Evolutionary conservation across 2,113 vertebrate genomes (phyloP).

Genomic region (Passer montanus): DNA sequence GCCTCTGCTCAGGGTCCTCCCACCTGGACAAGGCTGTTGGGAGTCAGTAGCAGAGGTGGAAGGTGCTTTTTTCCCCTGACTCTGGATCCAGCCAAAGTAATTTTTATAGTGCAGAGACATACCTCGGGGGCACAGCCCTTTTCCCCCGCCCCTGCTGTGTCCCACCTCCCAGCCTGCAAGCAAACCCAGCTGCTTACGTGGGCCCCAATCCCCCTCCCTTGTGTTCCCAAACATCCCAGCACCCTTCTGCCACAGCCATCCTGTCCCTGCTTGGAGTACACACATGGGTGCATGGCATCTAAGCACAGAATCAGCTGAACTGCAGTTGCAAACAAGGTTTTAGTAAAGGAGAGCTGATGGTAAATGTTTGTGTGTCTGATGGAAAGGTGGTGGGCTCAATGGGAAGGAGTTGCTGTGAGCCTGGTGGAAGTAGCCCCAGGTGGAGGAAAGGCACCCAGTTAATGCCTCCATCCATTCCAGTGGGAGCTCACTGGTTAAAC

Average conservation of each 20-base stretch:
- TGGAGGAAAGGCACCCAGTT: neutral
- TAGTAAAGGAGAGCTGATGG: neutral
- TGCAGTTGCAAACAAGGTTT: neutral
- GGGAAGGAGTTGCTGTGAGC: neutral
- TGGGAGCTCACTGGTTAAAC: neutral
- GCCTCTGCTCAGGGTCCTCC: neutral
- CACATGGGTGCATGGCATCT: accelerated
- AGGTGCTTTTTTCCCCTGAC: neutral
- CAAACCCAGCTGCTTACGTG: neutral
- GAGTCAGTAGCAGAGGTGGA: neutral
- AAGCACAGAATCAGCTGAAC: neutral
- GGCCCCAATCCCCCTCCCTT: neutral
- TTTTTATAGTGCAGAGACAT: conserved; percentile 38
- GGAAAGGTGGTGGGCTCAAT: neutral
- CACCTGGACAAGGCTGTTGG: neutral
- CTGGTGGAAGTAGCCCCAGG: neutral
- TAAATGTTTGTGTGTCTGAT: neutral
- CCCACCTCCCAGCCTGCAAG: neutral
- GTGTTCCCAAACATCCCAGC: neutral
- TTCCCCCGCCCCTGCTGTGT: conserved; percentile 13
- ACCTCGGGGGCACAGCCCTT: neutral
- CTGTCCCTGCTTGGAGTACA: accelerated
- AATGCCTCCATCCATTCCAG: neutral
- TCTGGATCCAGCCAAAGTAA: neutral
- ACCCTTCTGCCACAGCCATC: neutral